Base-by-base conservation (phyloP, 2,797 vertebrate species). In the Cuculus canorus region DNA sequence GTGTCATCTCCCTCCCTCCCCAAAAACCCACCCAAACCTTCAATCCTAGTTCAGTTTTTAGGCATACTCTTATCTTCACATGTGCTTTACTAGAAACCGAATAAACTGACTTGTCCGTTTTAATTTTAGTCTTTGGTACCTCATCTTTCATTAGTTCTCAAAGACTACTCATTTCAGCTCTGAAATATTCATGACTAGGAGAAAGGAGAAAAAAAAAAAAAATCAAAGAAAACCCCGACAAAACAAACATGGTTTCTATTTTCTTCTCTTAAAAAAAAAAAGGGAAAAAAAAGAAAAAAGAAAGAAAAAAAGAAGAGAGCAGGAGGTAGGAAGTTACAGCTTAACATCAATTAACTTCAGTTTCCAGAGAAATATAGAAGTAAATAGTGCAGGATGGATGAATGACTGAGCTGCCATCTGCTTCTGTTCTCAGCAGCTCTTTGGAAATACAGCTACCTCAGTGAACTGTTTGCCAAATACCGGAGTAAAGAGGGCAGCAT, bases 281-380 rank as follows among this genome's bases (percentile, higher is more conserved):
- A 17, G 17, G 15, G 10, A 16, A 8, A 11, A 16, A 21, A 11
- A 15, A 24, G 11, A 24, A 32, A 9, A 8, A 33, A 17, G 18
- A 27, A 35, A 19, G 17, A 15, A 41, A 15, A 5, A 13, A 23
- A 2, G 0, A 4, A 33, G 6, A 8, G 28, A 82, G 19, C 15
- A 65, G 69, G 53, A 64, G 33, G 41, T 56, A 63, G 23, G 30
- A 82, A 86, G 25, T 61, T 88, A 60, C 32, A 91, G 45, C 45
- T 88, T 75, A 93, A 83, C 17, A 68, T 43, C 45, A 94, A 85
- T 71, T 91, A 89, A 91, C 72, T 75, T 83, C 66, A 52, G 18
- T 70, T 93, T 93, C 59, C 71, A 83, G 63, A 94, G 65, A 92
- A 93, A 95, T 45, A 78, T 2, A 87, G 75, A 92, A 90, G 56